Percentiles rank a stretch among this genome's conserved stretches.
Evolutionary conservation across 2,113 vertebrate species (phyloP).

Genomic region (Barnardius zonarius): DNA sequence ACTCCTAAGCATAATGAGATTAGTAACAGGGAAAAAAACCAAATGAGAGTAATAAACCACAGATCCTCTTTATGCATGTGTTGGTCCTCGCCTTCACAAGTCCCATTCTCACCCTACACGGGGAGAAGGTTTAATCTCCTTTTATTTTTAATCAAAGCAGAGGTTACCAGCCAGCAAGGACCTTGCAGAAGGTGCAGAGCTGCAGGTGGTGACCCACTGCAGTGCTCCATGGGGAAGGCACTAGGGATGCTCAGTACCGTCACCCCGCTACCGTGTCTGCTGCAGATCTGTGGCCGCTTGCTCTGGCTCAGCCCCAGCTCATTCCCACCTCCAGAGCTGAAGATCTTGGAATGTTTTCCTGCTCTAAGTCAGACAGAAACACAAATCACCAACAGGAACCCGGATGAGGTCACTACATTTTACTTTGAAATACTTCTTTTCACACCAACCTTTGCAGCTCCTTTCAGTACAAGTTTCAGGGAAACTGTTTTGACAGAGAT

Average conservation of each 20-base stretch:
- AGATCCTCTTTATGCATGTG: not conserved
- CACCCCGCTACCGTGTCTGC: not conserved
- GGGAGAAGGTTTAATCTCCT: not conserved
- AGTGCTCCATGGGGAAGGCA: not conserved
- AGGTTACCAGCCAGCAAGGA: not conserved
- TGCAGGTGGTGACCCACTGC: not conserved
- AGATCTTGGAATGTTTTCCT: not conserved
- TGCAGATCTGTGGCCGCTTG: not conserved
- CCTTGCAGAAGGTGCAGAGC: not conserved
- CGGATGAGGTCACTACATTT: not conserved
- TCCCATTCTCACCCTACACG: not conserved
- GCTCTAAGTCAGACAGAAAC: not conserved
- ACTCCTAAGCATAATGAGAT: slow-evolving; percentile 51
- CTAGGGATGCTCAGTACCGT: not conserved
- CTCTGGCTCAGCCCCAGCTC: not conserved
- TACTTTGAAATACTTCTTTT: not conserved
- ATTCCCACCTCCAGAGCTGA: not conserved
- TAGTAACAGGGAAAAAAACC: slow-evolving; percentile 13
- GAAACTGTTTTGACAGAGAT: not conserved
- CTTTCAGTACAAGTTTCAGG: not conserved
- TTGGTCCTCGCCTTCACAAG: not conserved
- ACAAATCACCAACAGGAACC: not conserved
- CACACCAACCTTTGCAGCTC: not conserved
- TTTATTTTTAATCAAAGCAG: not conserved
- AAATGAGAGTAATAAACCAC: slow-evolving; percentile 21